Base-by-base conservation (phyloP, 2,888 invertebrate species). In the Spodoptera exigua region DNA sequence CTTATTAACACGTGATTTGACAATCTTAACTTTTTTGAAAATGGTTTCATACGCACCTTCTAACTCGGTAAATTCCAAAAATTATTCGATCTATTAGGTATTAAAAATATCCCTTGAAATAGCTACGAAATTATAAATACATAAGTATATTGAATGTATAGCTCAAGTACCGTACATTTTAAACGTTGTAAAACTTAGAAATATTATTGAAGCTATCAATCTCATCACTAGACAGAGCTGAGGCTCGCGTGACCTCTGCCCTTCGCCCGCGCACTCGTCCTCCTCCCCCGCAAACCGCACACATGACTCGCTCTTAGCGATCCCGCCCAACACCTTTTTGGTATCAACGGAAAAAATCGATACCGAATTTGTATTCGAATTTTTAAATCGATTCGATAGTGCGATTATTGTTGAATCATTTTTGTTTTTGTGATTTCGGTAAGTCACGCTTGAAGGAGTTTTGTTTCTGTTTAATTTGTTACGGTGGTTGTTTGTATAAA, bases 201-300 rank as follows among this genome's bases (percentile, higher is more conserved):
- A 85, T 87, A 83, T 46, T 76, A 68, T 74, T 71, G 55, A 58
- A 68, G 61, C 68, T 68, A 74, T 76, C 65, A 70, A 76, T 77
- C 77, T 59, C 77, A 71, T 71, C 77, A 79, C 77, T 77, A 77
- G 65, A 67, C 62, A 47, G 63, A 72, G 65, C 77, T 72, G 82
- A 61, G 68, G 79, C 86, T 87, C 81, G 87, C 87, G 87, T 92
- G 92, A 92, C 92, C 92, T 92, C 83, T 93, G 92, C 86, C 91
- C 92, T 87, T 81, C 83, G 81, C 81, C 80, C 83, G 81, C 82
- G 81, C 85, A 82, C 69, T 77, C 58, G 58, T 70, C 59, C 46
- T 70, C 68, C 80, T 74, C 69, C 64, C 74, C 65, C 76, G 63
- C 66, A 64, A 76, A 69, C 82, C 75, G 75, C 88, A 86, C 85